These are phyloP conservation scores for Genyomyrus donnyi DNA, from an alignment of 2,113 vertebrate genomes.

Conservation along the genomic window DNA sequence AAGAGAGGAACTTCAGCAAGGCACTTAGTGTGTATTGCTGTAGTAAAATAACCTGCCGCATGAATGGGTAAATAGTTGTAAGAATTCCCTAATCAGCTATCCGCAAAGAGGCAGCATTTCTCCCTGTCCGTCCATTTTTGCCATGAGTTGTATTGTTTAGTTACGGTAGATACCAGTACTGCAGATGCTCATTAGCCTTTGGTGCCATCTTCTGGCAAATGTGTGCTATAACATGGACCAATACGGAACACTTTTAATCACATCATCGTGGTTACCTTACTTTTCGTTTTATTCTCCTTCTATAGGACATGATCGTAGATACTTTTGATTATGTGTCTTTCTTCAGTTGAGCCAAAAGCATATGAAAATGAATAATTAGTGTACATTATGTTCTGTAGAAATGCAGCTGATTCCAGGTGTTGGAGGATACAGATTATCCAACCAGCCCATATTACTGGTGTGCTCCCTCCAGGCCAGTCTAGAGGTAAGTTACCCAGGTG, in stretches of 20 bases:
- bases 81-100: not conserved
- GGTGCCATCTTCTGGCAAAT: constrained; percentile 31
- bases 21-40: not conserved
- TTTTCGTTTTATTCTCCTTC: not conserved
- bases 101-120: not conserved
- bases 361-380: not conserved
- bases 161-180: not conserved
- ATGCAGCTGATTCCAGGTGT: constrained; percentile 77
- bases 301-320: not conserved
- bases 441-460: constrained; percentile 86
- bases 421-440: constrained; percentile 83
- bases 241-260: not conserved
- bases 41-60: not conserved
- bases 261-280: not conserved
- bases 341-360: not conserved
- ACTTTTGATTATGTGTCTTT: not conserved
- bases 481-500: constrained; percentile 67
- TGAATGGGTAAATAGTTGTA: not conserved
- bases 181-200: not conserved
- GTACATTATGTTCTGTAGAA: constrained; percentile 52
- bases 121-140: not conserved
- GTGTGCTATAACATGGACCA: not conserved
- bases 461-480: constrained; percentile 86
- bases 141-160: not conserved
- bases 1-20: not conserved